Percentiles rank a stretch among this genome's conserved stretches.
These are phyloP conservation scores for Trogon surrucura DNA, from an alignment of 2,113 vertebrate species.

Conservation along the genomic window DNA sequence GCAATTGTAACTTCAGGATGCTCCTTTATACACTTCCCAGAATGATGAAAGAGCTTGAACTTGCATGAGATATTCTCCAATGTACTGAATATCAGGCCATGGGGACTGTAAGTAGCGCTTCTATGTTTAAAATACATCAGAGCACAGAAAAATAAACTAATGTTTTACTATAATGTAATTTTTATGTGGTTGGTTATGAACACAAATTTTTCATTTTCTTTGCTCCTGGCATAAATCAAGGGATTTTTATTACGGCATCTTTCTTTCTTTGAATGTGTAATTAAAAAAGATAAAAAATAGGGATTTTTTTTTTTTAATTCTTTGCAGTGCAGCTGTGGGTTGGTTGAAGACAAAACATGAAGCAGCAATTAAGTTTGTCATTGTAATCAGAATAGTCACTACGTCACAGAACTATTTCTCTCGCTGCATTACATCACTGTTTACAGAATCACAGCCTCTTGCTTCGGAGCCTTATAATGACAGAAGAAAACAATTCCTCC, in stretches of 20 bases:
- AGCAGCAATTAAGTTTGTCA: neutral
- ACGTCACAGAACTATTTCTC: neutral
- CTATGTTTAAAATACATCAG: neutral
- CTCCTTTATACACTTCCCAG: neutral
- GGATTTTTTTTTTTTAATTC: neutral
- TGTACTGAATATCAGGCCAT: neutral
- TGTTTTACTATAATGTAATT: neutral
- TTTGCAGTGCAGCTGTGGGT: neutral
- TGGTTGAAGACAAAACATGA: neutral
- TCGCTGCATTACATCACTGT: neutral
- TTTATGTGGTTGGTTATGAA: neutral
- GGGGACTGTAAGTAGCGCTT: neutral
- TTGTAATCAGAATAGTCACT: neutral
- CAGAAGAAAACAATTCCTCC: conserved; percentile 29
- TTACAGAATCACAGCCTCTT: neutral
- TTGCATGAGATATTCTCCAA: neutral
- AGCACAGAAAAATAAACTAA: neutral
- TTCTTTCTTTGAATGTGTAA: neutral
- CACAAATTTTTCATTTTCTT: neutral
- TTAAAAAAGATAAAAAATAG: no score
- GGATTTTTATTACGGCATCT: neutral
- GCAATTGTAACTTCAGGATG: neutral
- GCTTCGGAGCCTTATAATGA: conserved; percentile 26
- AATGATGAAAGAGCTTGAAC: neutral
- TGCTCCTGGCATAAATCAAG: neutral